These are phyloP conservation scores for Atopsyche davidsoni DNA, from an alignment of 1,140 invertebrate genomes.

Conservation along the genomic window DNA sequence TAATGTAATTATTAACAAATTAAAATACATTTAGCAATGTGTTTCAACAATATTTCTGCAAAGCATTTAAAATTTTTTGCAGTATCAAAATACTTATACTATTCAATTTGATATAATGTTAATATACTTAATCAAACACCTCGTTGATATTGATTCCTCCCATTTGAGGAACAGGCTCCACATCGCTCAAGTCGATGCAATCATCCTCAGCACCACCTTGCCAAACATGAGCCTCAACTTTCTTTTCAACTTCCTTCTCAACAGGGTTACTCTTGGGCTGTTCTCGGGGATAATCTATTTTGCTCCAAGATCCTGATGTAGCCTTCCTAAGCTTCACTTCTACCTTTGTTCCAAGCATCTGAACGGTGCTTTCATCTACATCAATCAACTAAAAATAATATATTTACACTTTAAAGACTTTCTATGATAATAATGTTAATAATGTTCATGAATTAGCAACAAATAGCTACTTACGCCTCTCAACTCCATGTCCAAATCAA, in stretches of 20 bases:
- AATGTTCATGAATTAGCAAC: slow-evolving; percentile 7
- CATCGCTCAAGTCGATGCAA: slow-evolving; percentile 41
- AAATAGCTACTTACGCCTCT: slow-evolving; percentile 63
- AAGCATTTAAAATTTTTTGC: no score
- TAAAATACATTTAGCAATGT: no score
- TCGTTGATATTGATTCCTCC: slow-evolving; percentile 40
- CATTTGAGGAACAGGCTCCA: slow-evolving; percentile 41
- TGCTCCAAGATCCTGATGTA: slow-evolving; percentile 75
- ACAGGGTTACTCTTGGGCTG: slow-evolving; percentile 35
- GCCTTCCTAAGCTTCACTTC: slow-evolving; percentile 91
- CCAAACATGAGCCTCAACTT: slow-evolving; percentile 30
- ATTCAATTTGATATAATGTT: slow-evolving; percentile 14
- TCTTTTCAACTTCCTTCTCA: slow-evolving; percentile 28
- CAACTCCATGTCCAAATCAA: slow-evolving; percentile 76
- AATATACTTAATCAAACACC: slow-evolving; percentile 16
- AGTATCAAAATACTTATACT: background rate
- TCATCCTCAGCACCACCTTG: slow-evolving; percentile 45
- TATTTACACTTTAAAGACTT: slow-evolving; percentile 3
- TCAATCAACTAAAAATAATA: slow-evolving; percentile 58
- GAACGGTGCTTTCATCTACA: slow-evolving; percentile 62
- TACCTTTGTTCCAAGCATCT: slow-evolving; percentile 87
- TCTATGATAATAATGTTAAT: slow-evolving; percentile 4
- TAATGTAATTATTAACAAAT: no score
- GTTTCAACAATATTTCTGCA: no score
- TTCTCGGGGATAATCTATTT: slow-evolving; percentile 59